These are phyloP conservation scores for Lateolabrax maculatus DNA, from an alignment of 2,797 vertebrate genomes.

Conservation along the genomic window DNA sequence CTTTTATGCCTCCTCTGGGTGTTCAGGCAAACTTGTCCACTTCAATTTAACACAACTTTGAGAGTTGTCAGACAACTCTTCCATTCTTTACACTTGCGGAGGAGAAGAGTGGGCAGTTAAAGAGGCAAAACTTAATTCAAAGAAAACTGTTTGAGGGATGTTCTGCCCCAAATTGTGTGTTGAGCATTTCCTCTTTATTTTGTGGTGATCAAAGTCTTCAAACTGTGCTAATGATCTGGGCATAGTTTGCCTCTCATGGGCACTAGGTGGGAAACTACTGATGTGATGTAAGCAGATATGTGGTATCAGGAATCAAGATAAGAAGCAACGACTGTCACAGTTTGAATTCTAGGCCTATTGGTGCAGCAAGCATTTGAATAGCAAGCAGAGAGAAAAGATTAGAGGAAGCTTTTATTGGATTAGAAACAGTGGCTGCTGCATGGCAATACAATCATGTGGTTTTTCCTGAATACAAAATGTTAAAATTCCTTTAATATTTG, in stretches of 20 bases:
- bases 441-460: not conserved
- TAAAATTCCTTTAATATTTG: not conserved
- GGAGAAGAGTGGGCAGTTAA: not conserved
- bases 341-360: not conserved
- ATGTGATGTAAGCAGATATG: not conserved
- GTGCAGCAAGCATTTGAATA: not conserved
- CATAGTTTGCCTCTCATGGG: not conserved
- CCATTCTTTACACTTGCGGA: slow-evolving; percentile 12
- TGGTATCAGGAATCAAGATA: not conserved
- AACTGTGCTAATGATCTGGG: not conserved
- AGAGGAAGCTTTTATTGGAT: not conserved
- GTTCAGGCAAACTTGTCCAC: slow-evolving; percentile 30
- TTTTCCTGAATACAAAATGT: not conserved
- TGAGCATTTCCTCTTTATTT: slow-evolving; percentile 9
- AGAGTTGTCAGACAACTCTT: slow-evolving; percentile 31
- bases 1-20: slow-evolving; percentile 37
- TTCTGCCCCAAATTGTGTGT: not conserved
- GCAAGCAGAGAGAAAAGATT: not conserved
- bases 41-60: slow-evolving; percentile 41
- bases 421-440: not conserved
- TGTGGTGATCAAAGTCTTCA: not conserved
- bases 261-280: not conserved
- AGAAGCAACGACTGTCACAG: slow-evolving; percentile 4
- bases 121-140: slow-evolving; percentile 12
- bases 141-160: not conserved